Conservation (phyloP, 2,797 vertebrate genomes). For the Yasuhikotakia modesta region DNA sequence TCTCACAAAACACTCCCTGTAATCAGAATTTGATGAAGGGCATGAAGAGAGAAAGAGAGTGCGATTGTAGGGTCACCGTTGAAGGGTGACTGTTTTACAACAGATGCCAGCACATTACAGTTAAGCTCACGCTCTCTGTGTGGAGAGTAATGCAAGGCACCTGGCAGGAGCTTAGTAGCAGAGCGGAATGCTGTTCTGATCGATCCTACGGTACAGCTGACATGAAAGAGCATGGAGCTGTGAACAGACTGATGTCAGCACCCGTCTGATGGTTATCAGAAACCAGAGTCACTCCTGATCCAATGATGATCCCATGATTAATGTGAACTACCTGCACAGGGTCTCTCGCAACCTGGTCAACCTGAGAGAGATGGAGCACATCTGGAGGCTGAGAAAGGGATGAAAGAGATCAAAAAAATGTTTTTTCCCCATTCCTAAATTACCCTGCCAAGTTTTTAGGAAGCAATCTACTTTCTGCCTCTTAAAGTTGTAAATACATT, state of each 20-base stretch:
- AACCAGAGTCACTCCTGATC: conserved; percentile 22
- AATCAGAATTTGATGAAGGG: conserved; percentile 15
- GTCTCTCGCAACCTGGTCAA: conserved; percentile 50
- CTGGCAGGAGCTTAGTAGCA: conserved; percentile 34
- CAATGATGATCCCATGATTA: too few relatives aligned
- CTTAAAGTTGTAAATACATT: conserved; percentile 54
- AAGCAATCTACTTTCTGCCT: conserved; percentile 53
- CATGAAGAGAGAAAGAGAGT: neutral
- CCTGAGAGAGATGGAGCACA: conserved; percentile 49
- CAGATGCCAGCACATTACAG: conserved; percentile 10
- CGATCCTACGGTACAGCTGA: conserved; percentile 33
- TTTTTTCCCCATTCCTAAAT: conserved; percentile 41
- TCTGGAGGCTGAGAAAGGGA: conserved; percentile 47
- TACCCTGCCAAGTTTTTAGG: conserved; percentile 55
- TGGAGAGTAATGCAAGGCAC: conserved; percentile 45
- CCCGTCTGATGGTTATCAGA: conserved; percentile 38
- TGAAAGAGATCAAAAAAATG: conserved; percentile 40
- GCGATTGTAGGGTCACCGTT: neutral
- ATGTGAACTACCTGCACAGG: conserved; percentile 53
- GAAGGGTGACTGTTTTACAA: conserved; percentile 20
- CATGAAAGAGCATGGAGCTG: conserved; percentile 12
- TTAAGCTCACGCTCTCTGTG: neutral
- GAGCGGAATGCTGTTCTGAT: conserved; percentile 14
- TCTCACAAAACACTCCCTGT: conserved; percentile 32
- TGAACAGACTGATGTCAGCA: neutral